Conservation (phyloP, 2,113 vertebrate species). For the Pangasianodon gigas region DNA sequence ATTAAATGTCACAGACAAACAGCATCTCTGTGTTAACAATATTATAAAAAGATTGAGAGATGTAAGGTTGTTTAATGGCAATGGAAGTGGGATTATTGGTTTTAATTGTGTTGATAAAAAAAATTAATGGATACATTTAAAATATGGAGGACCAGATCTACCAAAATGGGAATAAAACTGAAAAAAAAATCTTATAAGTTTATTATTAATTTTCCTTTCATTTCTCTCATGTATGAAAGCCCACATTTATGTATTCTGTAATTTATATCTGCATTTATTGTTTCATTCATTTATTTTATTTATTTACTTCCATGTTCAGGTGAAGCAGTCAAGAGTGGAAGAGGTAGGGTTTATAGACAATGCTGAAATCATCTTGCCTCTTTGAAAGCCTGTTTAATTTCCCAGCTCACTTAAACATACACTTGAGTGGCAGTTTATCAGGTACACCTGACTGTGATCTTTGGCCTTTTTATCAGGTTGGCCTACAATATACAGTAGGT, state of each 20-base stretch:
- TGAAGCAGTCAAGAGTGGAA: too few species aligned
- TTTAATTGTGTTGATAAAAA: background rate
- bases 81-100: background rate
- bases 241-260: too few species aligned
- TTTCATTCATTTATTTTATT: background rate
- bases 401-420: background rate
- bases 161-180: background rate
- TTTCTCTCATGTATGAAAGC: background rate
- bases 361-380: background rate
- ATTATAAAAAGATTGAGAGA: background rate
- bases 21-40: background rate
- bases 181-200: background rate
- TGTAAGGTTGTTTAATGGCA: background rate
- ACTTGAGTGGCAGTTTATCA: background rate
- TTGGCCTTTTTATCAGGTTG: background rate
- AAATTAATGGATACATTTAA: background rate
- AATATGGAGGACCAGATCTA: background rate
- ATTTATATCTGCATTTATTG: background rate
- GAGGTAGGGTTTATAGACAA: background rate
- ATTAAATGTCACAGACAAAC: background rate
- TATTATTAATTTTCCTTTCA: background rate
- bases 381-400: background rate
- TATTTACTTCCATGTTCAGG: too few species aligned
- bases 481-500: background rate
- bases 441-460: background rate